A percentile compares a stretch with the other conserved stretches of the same genome.
Evolutionary conservation across 2,888 invertebrate genomes (phyloP).

Genomic region (Bedellia somnulentella): DNA sequence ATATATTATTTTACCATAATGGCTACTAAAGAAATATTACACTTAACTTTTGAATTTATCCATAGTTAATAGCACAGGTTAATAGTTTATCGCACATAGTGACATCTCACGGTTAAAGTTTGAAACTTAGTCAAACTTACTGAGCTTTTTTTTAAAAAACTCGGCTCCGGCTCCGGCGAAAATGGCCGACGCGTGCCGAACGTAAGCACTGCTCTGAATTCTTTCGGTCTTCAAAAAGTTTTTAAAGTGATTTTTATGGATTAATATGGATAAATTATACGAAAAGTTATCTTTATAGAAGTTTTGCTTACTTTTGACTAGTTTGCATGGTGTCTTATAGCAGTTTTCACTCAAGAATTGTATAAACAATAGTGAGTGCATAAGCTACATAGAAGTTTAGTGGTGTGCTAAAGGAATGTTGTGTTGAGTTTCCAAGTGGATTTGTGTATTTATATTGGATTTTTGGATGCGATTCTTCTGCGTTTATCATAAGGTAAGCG

Average conservation of each 20-base stretch:
- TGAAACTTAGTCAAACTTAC: slow-evolving; percentile 38
- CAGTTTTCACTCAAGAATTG: slow-evolving; percentile 44
- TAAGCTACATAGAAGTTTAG: slow-evolving; percentile 46
- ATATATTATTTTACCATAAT: no score
- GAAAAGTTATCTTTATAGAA: slow-evolving; percentile 20
- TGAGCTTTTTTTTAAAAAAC: no score
- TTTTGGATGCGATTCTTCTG: no score
- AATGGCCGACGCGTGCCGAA: slow-evolving; percentile 55
- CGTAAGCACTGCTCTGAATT: slow-evolving; percentile 49
- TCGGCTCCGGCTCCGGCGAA: no score
- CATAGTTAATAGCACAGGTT: no score
- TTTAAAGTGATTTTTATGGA: slow-evolving; percentile 44
- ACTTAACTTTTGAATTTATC: no score
- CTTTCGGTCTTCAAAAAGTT: no score
- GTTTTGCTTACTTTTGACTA: slow-evolving; percentile 17
- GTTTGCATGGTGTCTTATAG: slow-evolving; percentile 21
- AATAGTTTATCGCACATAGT: slow-evolving; percentile 11
- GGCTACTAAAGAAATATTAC: no score
- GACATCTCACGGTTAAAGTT: slow-evolving; percentile 36
- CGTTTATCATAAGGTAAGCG: no score
- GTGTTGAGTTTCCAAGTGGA: slow-evolving; percentile 44
- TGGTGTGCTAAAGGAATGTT: slow-evolving; percentile 49
- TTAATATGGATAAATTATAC: slow-evolving; percentile 27
- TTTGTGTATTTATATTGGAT: no score
- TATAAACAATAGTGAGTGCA: slow-evolving; percentile 29